Base-by-base conservation (phyloP, 2,113 vertebrate species). In the Prinia subflava region DNA sequence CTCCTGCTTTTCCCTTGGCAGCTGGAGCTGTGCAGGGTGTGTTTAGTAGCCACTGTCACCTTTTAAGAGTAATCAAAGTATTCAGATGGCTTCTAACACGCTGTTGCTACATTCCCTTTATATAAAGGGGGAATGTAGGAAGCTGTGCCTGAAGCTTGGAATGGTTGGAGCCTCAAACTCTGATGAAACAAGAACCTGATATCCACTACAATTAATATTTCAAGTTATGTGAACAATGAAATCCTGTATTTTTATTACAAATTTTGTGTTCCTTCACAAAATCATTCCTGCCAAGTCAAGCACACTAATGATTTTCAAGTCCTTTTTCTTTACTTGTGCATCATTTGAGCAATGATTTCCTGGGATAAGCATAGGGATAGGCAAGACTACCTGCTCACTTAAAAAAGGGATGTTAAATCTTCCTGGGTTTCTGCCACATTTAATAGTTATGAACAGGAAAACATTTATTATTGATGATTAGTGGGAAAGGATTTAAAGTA, bases 1-100 rank as follows among this genome's bases (percentile, higher is more conserved):
- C 4, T 17, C 41, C 46, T 0, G 2, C 0, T 0, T 74, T 88
- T 63, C 46, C 24, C 42, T 31, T 35, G 52, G 60, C 87, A 91
- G 82, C 53, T 84, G 81, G 47, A 60, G 53, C 57, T n/a, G 12
- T 8, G 12, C 13, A 15, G 37, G 59, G 20, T 6, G 0, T 33
- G 8, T 81, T 55, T 46, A 50, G 64, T 42, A 69, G 55, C 81
- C 57, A 27, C 22, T 44, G 1, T 42, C 30, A 41, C 6, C 2
- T 79, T 6, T 42, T 65, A 11, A 30, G n/a, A 52, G 31, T 33
- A 27, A n/a, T 35, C 27, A 27, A 8, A 67, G 21, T 33, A 9
- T 60, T 87, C 22, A 41, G 14, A 7, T 57, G 53, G 19, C 44
- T 85, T 81, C 9, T 41, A 24, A 18, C 21, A 16, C 23, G 59